These are phyloP conservation scores for Megalops cyprinoides DNA, from an alignment of 2,797 vertebrate genomes.

Conservation along the genomic window DNA sequence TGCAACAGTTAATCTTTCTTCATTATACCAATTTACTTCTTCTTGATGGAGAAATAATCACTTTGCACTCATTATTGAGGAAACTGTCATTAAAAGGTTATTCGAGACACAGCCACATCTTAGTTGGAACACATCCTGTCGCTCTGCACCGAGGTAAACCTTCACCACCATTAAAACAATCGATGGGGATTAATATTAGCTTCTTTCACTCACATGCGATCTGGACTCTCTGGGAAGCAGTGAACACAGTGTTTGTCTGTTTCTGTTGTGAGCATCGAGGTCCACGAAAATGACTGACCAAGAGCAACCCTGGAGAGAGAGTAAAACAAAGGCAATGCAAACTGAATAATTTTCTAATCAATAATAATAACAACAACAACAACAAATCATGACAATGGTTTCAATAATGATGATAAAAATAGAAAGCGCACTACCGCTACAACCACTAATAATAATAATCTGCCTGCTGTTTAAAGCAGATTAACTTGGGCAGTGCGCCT, in stretches of 20 bases:
- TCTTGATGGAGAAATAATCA: constrained; percentile 5
- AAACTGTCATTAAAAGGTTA: background rate
- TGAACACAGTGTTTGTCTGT: constrained; percentile 92
- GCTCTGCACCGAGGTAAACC: too few species aligned
- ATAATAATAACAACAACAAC: background rate
- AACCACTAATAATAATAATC: too few species aligned
- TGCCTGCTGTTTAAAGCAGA: too few species aligned
- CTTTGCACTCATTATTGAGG: background rate
- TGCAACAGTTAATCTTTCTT: constrained; percentile 36
- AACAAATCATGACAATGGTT: too few species aligned
- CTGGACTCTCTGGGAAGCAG: constrained; percentile 92
- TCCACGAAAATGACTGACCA: constrained; percentile 99
- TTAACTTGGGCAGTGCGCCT: too few species aligned
- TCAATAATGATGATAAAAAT: too few species aligned
- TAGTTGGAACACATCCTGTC: background rate
- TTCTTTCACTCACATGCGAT: constrained; percentile 86
- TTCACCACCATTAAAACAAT: too few species aligned
- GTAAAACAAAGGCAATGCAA: background rate
- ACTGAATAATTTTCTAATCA: background rate
- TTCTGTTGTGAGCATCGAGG: constrained; percentile 96
- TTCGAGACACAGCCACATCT: background rate
- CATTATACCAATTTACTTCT: constrained; percentile 32
- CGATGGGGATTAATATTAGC: too few species aligned
- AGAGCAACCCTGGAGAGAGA: constrained; percentile 81
- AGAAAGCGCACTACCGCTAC: too few species aligned